A percentile compares a stretch with the other conserved stretches of the same genome.
Evolutionary conservation across 2,113 vertebrate species (phyloP).

Genomic region (Tor tambroides): DNA sequence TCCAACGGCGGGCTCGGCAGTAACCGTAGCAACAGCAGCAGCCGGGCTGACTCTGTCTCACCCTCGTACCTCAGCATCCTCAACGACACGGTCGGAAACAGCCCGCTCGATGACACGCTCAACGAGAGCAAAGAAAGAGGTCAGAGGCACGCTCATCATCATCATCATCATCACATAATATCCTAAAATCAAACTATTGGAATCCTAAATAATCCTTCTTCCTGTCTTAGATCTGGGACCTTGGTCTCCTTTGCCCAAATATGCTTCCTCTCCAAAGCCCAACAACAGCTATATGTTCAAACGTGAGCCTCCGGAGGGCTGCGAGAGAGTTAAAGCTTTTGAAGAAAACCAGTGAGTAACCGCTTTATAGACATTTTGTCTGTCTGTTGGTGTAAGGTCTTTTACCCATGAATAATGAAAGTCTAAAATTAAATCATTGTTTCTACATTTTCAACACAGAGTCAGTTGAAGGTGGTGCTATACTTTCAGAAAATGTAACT

Average conservation of each 20-base stretch:
- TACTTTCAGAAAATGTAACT: not conserved
- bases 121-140: constrained; percentile 90
- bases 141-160: constrained; percentile 55
- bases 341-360: constrained; percentile 95
- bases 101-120: constrained; percentile 86
- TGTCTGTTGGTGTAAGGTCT: not conserved
- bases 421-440: too few relatives aligned
- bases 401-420: not conserved
- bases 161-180: not conserved
- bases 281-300: constrained; percentile 99
- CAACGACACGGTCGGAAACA: constrained; percentile 85
- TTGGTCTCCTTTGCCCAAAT: constrained; percentile 95
- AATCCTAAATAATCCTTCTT: not conserved
- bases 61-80: constrained; percentile 93
- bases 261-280: constrained; percentile 96
- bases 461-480: not conserved
- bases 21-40: constrained; percentile 90
- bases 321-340: constrained; percentile 94
- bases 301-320: constrained; percentile 97
- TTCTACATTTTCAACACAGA: too few relatives aligned
- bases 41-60: constrained; percentile 92
- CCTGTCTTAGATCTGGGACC: constrained; percentile 86
- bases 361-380: not conserved
- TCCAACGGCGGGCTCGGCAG: constrained; percentile 85
- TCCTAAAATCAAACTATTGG: not conserved